A percentile compares a stretch with the other conserved stretches of the same genome.
Conservation (phyloP, 2,888 invertebrate species). For the Philaethria dido region DNA sequence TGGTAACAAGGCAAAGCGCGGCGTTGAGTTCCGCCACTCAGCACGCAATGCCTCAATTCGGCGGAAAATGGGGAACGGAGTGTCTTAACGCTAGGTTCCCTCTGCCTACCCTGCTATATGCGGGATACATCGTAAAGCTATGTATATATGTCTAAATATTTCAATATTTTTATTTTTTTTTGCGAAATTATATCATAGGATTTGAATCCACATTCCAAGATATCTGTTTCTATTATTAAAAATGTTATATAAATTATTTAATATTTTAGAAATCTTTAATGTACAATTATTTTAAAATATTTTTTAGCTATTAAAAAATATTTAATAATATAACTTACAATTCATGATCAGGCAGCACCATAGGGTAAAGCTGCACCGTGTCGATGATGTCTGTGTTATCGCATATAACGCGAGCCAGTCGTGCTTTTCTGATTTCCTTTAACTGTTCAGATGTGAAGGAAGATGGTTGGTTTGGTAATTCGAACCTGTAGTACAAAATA, state of each 20-base stretch:
- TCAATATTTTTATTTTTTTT: no score
- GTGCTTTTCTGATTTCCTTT: constrained; percentile 91
- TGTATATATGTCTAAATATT: no score
- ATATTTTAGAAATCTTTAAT: not conserved
- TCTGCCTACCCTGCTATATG: no score
- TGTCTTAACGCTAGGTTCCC: no score
- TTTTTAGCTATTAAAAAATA: not conserved
- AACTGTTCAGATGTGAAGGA: constrained; percentile 95
- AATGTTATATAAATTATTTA: not conserved
- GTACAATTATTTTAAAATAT: not conserved
- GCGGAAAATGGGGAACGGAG: no score
- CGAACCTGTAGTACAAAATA: constrained; percentile 84
- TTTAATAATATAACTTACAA: constrained; percentile 86
- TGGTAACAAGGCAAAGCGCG: no score
- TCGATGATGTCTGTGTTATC: constrained; percentile 97
- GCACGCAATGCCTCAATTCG: no score
- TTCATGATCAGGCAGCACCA: constrained; percentile 96
- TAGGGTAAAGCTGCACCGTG: constrained; percentile 94
- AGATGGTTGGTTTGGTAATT: constrained; percentile 95
- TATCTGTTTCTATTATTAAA: no score
- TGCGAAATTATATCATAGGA: no score
- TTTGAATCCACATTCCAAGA: no score
- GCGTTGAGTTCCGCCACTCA: no score
- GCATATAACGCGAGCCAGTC: constrained; percentile 92
- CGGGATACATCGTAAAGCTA: no score